These are phyloP conservation scores for Seriola dumerili DNA, from an alignment of 2,113 vertebrate genomes.

Conservation along the genomic window DNA sequence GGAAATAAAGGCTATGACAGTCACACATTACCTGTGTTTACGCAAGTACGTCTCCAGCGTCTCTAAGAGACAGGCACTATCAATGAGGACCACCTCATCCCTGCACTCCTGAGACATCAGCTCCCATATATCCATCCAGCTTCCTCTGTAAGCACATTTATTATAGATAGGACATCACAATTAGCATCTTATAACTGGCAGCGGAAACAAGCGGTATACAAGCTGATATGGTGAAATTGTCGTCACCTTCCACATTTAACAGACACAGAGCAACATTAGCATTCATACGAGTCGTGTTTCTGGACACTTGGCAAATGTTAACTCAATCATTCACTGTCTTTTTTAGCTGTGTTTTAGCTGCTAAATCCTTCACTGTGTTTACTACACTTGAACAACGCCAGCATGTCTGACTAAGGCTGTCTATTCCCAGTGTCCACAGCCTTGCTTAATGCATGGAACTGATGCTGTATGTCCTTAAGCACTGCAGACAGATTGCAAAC, in stretches of 20 bases:
- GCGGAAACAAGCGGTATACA: not conserved
- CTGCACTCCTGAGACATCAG: constrained; percentile 98
- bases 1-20: not conserved
- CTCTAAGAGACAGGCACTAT: constrained; percentile 94
- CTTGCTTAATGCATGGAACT: not conserved
- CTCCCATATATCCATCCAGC: constrained; percentile 99
- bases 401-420: not conserved
- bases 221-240: not conserved
- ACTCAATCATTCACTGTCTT: not conserved
- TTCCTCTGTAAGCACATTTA: constrained; percentile 86
- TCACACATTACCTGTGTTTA: constrained; percentile 91
- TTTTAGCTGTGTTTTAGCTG: not conserved
- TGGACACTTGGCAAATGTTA: not conserved
- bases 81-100: constrained; percentile 97
- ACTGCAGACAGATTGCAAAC: not conserved
- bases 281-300: not conserved
- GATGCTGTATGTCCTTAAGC: not conserved
- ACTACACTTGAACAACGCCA: not conserved
- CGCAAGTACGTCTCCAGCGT: constrained; percentile 95
- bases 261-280: not conserved
- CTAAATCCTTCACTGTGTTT: not conserved
- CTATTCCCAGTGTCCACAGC: not conserved
- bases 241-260: not conserved
- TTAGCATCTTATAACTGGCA: not conserved
- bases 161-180: not conserved